These are phyloP conservation scores for Pampus argenteus DNA, from an alignment of 2,797 vertebrate species.

Conservation along the genomic window DNA sequence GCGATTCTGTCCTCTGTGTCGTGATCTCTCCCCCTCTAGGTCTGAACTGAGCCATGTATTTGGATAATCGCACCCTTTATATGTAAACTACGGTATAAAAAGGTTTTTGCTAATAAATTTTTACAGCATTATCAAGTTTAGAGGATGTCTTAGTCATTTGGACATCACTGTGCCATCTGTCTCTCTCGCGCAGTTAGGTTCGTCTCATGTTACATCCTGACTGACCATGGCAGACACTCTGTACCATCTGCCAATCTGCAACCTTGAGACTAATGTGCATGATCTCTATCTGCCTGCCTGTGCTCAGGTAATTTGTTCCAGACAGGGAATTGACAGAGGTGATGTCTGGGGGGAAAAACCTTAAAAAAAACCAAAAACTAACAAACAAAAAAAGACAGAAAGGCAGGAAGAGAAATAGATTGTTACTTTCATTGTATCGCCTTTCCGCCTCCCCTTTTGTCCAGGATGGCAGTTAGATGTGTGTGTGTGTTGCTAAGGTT, in stretches of 20 bases:
- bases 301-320: slow-evolving; percentile 7
- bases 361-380: no score
- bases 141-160: background rate
- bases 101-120: no score
- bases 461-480: slow-evolving; percentile 1
- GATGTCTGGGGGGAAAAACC: slow-evolving; percentile 11
- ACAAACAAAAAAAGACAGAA: no score
- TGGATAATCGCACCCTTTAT: no score
- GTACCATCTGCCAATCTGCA: slow-evolving; percentile 50
- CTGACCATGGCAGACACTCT: slow-evolving; percentile 12
- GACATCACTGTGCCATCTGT: slow-evolving; percentile 13
- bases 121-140: no score
- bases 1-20: no score
- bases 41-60: no score
- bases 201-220: slow-evolving; percentile 31
- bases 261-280: slow-evolving; percentile 28
- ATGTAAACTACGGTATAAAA: no score
- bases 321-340: slow-evolving; percentile 1
- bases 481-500: background rate
- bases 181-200: slow-evolving; percentile 14
- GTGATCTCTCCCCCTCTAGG: no score
- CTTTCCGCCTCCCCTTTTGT: slow-evolving; percentile 17
- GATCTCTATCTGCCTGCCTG: no score
- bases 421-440: slow-evolving; percentile 15
- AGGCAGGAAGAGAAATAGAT: slow-evolving; percentile 2